Evolutionary conservation across 2,888 invertebrate species (phyloP), one percentile per base, ranked within the genome.

Genomic region (Adineta ricciae): DNA sequence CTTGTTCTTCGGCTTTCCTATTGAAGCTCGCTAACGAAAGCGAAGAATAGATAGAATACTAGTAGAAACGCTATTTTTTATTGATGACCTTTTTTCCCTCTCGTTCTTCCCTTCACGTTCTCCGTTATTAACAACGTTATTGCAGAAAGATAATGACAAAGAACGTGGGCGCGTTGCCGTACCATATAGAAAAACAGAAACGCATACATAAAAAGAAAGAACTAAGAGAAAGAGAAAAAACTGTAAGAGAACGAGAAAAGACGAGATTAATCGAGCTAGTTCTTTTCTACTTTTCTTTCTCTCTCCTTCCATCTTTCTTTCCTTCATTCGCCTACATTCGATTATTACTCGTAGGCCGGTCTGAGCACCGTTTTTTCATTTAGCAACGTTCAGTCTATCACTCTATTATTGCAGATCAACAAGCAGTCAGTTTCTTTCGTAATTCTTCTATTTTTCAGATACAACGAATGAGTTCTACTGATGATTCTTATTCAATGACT

Each of bases 41-140:
- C 16, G 19, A 64, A 32, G 64, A 32, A 64, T 14, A 64, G 32
- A 36, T 27, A 32, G 7, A 64, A 32, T 1, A 64, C 64, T 64
- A 64, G 32, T 32, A 27, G 32, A 32, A 64, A 64, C 64, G 19
- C 27, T 56, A 27, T 64, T 41, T 78, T 38, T 78, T 78, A 41
- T 41, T 78, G 78, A 78, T 78, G 78, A 78, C 41, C 78, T 24
- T 78, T 78, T n/a, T 41, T 78, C 36, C 64, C 32, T 64, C 64
- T 32, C 64, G 64, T 64, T 64, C 64, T 32, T 64, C 64, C 32
- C 64, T 64, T 41, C 78, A 78, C 41, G 24, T 78, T 78, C n/a
- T n/a, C 78, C 78, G n/a, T 78, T 78, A 78, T 78, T 78, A 78
- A 78, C 78, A 41, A 41, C 38, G 41, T 78, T 78, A 78, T 78